Evolutionary conservation across 2,888 invertebrate genomes (phyloP), one percentile per base, ranked within the genome.

Genomic region (Cactoblastis cactorum): DNA sequence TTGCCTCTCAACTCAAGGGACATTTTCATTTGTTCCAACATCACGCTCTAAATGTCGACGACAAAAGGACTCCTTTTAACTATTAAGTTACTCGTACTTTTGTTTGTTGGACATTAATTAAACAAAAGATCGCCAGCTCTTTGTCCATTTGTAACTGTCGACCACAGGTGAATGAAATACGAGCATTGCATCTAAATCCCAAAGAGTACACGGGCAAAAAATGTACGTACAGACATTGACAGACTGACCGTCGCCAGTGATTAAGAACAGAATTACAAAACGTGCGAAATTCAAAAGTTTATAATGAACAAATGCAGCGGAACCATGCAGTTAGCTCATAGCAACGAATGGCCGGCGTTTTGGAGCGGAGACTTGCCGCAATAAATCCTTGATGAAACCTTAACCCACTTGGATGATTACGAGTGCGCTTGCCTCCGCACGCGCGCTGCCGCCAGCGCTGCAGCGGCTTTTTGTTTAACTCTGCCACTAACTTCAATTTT

Each of bases 321-420:
- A 85, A 84, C 83, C 77, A 77, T 80, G 82, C 78, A 83, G 82
- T 84, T 80, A 80, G 84, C 80, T 86, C 83, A 86, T 79, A 83
- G 83, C 79, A 83, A 84, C 83, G 66, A 80, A 71, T 75, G 75
- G 77, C 78, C 79, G 75, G 73, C 74, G 82, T 87, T 86, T 87
- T 85, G 87, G 88, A 87, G 85, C 87, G 88, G 86, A 77, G 86
- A 80, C 85, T 88, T 89, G 87, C 86, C 85, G 88, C 89, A 89
- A 88, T 77, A 89, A 88, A 89, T 87, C 89, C 89, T 89, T 90
- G 89, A 76, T 83, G 83, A 64, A 84, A 88, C 89, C 89, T 90
- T 90, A 90, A 90, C 89, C 89, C 80, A 90, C 78, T 90, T 90
- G 85, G 80, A 78, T 86, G 86, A 85, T 89, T 87, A 87, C 88